Conservation (phyloP, 2,113 vertebrate species). For the Caracal caracal region DNA sequence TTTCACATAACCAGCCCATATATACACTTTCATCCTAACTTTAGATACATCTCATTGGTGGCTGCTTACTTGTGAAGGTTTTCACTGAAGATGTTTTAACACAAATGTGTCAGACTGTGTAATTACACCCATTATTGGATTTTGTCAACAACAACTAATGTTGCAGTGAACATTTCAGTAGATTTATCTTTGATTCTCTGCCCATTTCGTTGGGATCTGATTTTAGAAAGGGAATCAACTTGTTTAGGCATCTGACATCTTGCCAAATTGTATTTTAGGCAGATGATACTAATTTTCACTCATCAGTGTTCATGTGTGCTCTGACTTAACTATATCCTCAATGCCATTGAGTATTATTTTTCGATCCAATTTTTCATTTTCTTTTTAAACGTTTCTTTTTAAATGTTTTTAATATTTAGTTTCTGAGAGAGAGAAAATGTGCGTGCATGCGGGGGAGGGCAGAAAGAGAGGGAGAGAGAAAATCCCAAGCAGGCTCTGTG, state of each 20-base stretch:
- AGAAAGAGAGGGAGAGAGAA: too few relatives aligned
- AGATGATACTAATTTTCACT: constrained; percentile 23
- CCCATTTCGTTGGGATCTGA: constrained; percentile 27
- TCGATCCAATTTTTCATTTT: background rate
- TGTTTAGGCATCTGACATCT: background rate
- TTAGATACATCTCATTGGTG: background rate
- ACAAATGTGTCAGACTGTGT: background rate
- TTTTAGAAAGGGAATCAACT: constrained; percentile 32
- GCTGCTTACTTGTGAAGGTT: background rate
- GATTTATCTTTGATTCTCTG: constrained; percentile 51
- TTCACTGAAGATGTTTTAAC: background rate
- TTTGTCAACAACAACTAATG: background rate
- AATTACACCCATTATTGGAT: background rate
- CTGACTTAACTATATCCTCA: background rate
- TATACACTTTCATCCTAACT: background rate
- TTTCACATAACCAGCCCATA: background rate
- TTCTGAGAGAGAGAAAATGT: too few relatives aligned
- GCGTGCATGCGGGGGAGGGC: too few relatives aligned
- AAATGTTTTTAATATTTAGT: too few relatives aligned
- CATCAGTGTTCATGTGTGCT: background rate
- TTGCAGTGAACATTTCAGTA: constrained; percentile 21
- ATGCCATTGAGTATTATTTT: background rate
- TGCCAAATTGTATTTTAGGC: constrained; percentile 15
- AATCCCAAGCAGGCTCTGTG: too few relatives aligned
- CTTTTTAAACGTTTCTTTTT: too few relatives aligned